Evolutionary conservation across 1,140 invertebrate species (phyloP), one percentile per base, ranked within the genome.

Genomic region (Triops longicaudatus): DNA sequence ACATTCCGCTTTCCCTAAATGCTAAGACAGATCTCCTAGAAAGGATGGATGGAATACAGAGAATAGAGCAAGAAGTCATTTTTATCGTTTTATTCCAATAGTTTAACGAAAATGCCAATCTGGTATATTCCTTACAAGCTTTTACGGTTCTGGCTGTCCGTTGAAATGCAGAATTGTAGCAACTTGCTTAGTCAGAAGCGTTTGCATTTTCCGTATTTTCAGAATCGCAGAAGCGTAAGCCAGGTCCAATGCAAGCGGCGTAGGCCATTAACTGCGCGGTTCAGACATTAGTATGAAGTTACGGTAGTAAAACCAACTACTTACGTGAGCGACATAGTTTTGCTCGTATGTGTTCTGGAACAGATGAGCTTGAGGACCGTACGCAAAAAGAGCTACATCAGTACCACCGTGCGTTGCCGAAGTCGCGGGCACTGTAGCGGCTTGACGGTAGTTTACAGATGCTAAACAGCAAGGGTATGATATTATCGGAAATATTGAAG

Each of bases 351-450:
- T 88, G 0, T 90, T 90, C 4, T 86, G 88, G 79, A 90, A 89
- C 1, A 89, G 84, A 79, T 91, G 89, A 72, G 89, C 84, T 84
- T 86, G 88, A 0, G 90, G 90, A 10, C 90, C 90, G 1, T 81
- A 82, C 1, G 89, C 87, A 81, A 86, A 91, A 0, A 91, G 88
- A 0, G 86, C 87, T 0, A 91, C 90, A 82, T 91, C 90, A 75
- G 91, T 90, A 0, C 90, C 90, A 1, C 90, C 90, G 80, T 91
- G 90, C 0, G 90, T 89, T 78, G 91, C 90, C 0, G 82, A 83
- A 1, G 83, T 79, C 26, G 89, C 78, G 0, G 88, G 89, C 2
- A 88, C 84, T 22, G 84, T 83, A 0, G 85, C 81, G 2, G 85
- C 83, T 63, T 84, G 85, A 63, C 75, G 76, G 78, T 82, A 86